These are phyloP conservation scores for Acinonyx jubatus DNA, from an alignment of 2,113 vertebrate genomes.

Conservation along the genomic window DNA sequence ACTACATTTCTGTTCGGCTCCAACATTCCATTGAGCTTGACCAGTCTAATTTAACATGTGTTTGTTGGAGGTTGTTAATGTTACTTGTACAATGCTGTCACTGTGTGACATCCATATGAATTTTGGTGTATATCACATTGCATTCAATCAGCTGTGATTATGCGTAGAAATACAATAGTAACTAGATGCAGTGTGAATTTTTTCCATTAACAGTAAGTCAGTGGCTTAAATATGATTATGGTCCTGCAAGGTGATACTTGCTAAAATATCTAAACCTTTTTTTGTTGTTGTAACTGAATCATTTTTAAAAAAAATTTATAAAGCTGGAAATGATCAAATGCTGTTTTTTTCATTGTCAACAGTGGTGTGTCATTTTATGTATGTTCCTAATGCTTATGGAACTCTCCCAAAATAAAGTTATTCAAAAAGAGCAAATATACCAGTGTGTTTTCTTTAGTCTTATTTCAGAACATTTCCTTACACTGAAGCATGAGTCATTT, in stretches of 20 bases:
- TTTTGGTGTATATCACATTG: conserved; percentile 87
- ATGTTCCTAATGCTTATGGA: conserved; percentile 86
- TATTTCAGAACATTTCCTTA: conserved; percentile 37
- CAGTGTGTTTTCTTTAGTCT: conserved; percentile 51
- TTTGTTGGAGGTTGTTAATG: conserved; percentile 84
- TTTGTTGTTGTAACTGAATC: conserved; percentile 84
- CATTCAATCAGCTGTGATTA: conserved; percentile 86
- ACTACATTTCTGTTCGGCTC: conserved; percentile 86
- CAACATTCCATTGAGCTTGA: conserved; percentile 83
- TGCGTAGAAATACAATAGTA: conserved; percentile 86
- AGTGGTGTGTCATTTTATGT: conserved; percentile 89
- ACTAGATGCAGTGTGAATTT: conserved; percentile 84
- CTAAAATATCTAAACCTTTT: conserved; percentile 82
- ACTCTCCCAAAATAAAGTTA: conserved; percentile 86
- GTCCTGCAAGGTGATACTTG: conserved; percentile 85
- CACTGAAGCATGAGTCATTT: conserved; percentile 2
- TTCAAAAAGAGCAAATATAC: conserved; percentile 76
- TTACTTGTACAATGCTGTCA: conserved; percentile 92
- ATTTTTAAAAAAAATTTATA: conserved; percentile 83
- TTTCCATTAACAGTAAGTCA: conserved; percentile 81
- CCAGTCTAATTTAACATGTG: conserved; percentile 80
- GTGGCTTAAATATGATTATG: conserved; percentile 86
- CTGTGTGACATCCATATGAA: conserved; percentile 93
- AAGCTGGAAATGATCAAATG: conserved; percentile 87
- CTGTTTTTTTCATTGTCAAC: conserved; percentile 83